Conservation (phyloP, 2,888 invertebrate species). For the Plebejus argus region DNA sequence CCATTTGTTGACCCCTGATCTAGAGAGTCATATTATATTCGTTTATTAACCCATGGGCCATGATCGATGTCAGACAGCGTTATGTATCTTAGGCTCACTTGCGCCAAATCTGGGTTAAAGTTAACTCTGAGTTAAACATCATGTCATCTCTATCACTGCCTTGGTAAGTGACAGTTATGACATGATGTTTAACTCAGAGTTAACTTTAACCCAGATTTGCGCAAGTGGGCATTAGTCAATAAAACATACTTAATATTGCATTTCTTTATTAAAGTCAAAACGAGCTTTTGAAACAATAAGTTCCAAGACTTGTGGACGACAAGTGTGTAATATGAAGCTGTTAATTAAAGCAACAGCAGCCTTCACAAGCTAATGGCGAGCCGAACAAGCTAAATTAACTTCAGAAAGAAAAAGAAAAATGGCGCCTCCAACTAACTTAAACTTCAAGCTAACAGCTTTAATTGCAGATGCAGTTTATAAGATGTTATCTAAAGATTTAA, state of each 20-base stretch:
- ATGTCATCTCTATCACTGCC: no score
- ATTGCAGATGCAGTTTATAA: neutral
- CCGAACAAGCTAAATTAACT: constrained; percentile 27
- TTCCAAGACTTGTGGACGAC: neutral
- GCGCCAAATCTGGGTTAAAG: no score
- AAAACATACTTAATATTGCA: neutral
- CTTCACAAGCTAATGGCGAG: constrained; percentile 23
- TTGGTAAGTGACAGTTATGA: no score
- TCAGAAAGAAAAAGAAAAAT: constrained; percentile 16
- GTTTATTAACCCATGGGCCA: no score
- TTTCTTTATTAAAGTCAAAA: neutral
- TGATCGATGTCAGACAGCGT: no score
- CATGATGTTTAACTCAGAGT: no score
- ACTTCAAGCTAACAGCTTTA: constrained; percentile 8
- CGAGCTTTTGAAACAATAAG: neutral
- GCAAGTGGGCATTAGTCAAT: no score
- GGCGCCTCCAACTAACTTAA: neutral
- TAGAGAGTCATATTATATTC: no score
- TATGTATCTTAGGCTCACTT: no score
- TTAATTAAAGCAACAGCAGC: constrained; percentile 5
- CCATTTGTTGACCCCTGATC: no score
- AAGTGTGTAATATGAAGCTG: constrained; percentile 10
- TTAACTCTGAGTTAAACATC: no score
- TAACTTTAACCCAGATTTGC: no score
- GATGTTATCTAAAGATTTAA: neutral